These are phyloP conservation scores for Pogoniulus pusillus DNA, from an alignment of 2,797 vertebrate species.

Conservation along the genomic window DNA sequence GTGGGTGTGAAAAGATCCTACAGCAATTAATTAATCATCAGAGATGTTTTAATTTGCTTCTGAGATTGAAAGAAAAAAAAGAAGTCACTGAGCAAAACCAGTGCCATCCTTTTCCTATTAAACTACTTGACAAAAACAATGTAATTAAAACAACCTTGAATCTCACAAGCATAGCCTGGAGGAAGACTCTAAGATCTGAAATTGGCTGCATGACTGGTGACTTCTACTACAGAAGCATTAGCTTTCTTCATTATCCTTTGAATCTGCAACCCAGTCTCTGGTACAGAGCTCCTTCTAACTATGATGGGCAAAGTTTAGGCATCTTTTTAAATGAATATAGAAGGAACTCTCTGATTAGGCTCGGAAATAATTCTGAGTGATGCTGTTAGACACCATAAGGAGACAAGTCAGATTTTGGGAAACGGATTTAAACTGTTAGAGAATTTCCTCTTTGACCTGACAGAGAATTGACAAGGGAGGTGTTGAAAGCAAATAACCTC, in stretches of 20 bases:
- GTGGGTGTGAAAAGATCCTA: neutral
- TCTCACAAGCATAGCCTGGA: slow-evolving; percentile 75
- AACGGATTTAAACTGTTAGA: neutral
- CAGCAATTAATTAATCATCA: neutral
- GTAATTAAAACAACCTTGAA: slow-evolving; percentile 78
- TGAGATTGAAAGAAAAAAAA: neutral
- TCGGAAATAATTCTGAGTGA: neutral
- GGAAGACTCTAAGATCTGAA: slow-evolving; percentile 55
- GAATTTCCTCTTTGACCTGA: neutral
- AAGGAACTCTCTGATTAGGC: neutral
- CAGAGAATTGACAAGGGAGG: neutral
- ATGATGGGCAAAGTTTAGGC: neutral
- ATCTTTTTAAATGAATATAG: neutral
- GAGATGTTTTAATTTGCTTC: neutral
- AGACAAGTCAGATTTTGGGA: neutral
- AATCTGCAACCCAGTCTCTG: neutral
- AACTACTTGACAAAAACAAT: slow-evolving; percentile 80
- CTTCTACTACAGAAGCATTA: neutral
- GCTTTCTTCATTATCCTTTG: neutral
- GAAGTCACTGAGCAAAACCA: neutral
- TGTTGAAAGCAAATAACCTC: neutral
- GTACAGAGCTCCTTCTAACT: neutral
- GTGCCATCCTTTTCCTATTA: neutral
- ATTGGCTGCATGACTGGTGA: slow-evolving; percentile 10
- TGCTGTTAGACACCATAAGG: neutral